Base-by-base conservation (phyloP, 2,797 vertebrate genomes). In the Hipposideros larvatus region DNA sequence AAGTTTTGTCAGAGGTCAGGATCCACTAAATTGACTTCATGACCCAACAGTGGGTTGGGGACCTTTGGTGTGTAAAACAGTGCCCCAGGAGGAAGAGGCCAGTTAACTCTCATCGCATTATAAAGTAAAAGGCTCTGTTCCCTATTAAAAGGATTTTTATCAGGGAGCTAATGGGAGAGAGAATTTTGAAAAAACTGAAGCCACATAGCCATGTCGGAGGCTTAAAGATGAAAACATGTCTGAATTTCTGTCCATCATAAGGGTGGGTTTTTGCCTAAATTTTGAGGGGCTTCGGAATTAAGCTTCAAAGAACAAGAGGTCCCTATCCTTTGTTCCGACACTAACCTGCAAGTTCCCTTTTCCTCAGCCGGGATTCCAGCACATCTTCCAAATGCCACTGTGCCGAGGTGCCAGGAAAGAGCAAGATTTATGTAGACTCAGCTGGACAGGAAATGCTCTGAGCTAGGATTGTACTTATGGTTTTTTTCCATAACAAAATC, bases 401-500 rank as follows among this genome's bases (percentile, higher is more conserved):
- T 46, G 28, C 57, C 24, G 77, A 88, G 86, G 41, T 95, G 41
- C 94, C 78, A 90, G 70, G 53, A 63, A 91, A 96, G 73, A 41
- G 51, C 68, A 53, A 94, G 85, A 94, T 95, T 96, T 95, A 95
- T 87, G 65, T 89, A 84, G 85, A 95, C 79, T 95, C 91, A 84
- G 90, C 82, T 87, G 78, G 73, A 94, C 55, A 94, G 73, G 73
- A 96, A 96, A 78, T 95, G 65, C 88, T 97, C 65, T 95, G 89
- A 97, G 96, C 88, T 95, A 92, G 28, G 59, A 84, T 13, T 92
- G 78, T 95, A 71, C 85, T 97, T 82, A 79, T 0, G 37, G 71
- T 7, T 94, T 95, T 94, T 95, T 95, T 96, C 95, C 82, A 87
- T 53, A 94, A 92, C 88, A 97, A 86, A 97, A 84, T 95, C 90